These are phyloP conservation scores for Polietes domitor DNA, from an alignment of 2,888 invertebrate species.

Conservation along the genomic window DNA sequence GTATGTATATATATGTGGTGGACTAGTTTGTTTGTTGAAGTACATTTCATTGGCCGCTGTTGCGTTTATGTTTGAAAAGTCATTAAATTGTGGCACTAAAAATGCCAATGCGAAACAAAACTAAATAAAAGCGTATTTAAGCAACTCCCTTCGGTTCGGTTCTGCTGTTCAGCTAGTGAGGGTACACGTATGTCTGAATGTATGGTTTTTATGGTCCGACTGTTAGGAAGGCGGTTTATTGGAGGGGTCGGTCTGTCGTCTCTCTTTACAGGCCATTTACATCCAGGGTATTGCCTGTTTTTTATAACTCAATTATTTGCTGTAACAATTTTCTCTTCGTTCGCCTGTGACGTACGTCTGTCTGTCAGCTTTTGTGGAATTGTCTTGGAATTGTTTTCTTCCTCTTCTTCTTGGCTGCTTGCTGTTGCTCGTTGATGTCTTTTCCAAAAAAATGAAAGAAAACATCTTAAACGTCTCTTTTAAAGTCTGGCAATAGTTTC, in stretches of 20 bases:
- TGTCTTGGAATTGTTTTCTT: slow-evolving; percentile 25
- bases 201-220: slow-evolving; percentile 53
- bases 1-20: no score
- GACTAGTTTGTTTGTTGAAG: slow-evolving; percentile 20
- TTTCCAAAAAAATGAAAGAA: no score
- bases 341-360: not conserved
- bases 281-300: slow-evolving; percentile 32
- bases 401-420: no score
- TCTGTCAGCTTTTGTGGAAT: slow-evolving; percentile 21
- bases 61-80: slow-evolving; percentile 50
- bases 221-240: slow-evolving; percentile 62
- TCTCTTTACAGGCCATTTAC: slow-evolving; percentile 64
- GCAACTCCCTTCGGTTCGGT: not conserved
- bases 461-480: slow-evolving; percentile 58
- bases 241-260: slow-evolving; percentile 62
- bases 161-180: not conserved
- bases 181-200: not conserved
- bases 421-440: not conserved
- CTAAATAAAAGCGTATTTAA: slow-evolving; percentile 23
- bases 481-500: slow-evolving; percentile 45
- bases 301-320: slow-evolving; percentile 67
- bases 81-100: slow-evolving; percentile 60
- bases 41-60: slow-evolving; percentile 25
- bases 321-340: slow-evolving; percentile 49
- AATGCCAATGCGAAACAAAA: slow-evolving; percentile 32